A percentile compares a stretch with the other conserved stretches of the same genome.
Conservation (phyloP, 37 sponge, comb jelly and placozoan genomes). For the Sycon ciliatum region DNA sequence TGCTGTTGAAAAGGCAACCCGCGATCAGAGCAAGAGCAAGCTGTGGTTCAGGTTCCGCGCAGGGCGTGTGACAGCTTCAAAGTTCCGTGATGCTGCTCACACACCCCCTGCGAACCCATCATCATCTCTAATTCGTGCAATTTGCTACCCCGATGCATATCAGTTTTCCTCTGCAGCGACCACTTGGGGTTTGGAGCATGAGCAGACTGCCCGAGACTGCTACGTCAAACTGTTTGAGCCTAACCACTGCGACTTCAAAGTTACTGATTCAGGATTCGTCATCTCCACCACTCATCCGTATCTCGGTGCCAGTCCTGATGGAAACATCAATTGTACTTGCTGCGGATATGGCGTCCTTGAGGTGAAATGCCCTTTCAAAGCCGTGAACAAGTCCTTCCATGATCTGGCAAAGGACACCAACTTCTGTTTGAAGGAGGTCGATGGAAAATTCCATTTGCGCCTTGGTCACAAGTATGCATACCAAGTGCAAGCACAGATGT, state of each 20-base stretch:
- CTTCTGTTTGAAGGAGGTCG: constrained; percentile 15
- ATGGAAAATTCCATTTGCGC: not conserved
- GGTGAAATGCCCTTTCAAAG: constrained; percentile 32
- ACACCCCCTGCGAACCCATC: constrained; percentile 30
- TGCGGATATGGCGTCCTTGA: constrained; percentile 36
- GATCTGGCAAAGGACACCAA: constrained; percentile 1
- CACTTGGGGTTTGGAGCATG: constrained; percentile 30
- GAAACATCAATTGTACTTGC: constrained; percentile 26
- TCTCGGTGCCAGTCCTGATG: constrained; percentile 43
- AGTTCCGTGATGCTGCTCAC: constrained; percentile 23
- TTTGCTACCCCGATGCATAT: constrained; percentile 32
- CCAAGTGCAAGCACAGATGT: constrained; percentile 38
- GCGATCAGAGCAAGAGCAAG: too few relatives aligned
- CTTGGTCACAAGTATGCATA: constrained; percentile 25
- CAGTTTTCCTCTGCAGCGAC: constrained; percentile 23
- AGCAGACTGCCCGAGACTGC: constrained; percentile 18
- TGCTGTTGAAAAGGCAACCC: too few relatives aligned
- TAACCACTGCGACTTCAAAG: constrained; percentile 18
- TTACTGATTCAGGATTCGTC: constrained; percentile 12
- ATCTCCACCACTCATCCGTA: constrained; percentile 20
- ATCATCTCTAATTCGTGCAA: constrained; percentile 17
- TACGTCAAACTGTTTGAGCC: not conserved
- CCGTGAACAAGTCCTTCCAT: constrained; percentile 19
- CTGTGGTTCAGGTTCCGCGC: constrained; percentile 41
- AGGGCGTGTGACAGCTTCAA: constrained; percentile 47